Evolutionary conservation across 2,797 vertebrate species (phyloP).

Genomic region (Mastacembelus armatus): DNA sequence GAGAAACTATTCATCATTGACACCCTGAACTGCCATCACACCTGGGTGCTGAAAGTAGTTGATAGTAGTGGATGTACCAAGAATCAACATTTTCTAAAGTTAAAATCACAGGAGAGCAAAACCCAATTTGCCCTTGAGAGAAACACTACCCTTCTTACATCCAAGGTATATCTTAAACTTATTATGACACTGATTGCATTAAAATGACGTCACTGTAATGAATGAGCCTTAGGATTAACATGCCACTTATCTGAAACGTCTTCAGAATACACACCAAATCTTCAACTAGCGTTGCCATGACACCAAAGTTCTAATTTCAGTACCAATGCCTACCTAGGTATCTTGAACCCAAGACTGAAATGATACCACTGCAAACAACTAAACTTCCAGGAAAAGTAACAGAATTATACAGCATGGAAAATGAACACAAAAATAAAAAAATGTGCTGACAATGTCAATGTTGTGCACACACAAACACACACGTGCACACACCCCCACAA

Average conservation of each 20-base stretch:
- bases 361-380: no score
- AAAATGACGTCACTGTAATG: not conserved
- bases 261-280: not conserved
- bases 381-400: no score
- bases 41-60: conserved; percentile 16
- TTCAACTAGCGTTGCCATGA: no score
- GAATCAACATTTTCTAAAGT: conserved; percentile 31
- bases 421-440: no score
- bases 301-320: no score
- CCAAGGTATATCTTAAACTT: not conserved
- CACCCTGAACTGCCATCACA: not conserved
- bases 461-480: no score
- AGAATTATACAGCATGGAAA: no score
- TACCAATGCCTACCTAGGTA: no score
- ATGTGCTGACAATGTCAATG: no score
- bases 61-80: conserved; percentile 54
- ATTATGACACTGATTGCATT: conserved; percentile 1
- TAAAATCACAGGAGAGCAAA: conserved; percentile 24
- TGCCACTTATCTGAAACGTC: not conserved
- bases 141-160: not conserved
- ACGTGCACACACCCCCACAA: no score
- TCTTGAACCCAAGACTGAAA: no score
- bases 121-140: not conserved
- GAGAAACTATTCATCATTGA: conserved; percentile 14
- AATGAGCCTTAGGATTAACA: not conserved